Base-by-base conservation (phyloP, 2,113 vertebrate genomes). In the Sylvietta virens region DNA sequence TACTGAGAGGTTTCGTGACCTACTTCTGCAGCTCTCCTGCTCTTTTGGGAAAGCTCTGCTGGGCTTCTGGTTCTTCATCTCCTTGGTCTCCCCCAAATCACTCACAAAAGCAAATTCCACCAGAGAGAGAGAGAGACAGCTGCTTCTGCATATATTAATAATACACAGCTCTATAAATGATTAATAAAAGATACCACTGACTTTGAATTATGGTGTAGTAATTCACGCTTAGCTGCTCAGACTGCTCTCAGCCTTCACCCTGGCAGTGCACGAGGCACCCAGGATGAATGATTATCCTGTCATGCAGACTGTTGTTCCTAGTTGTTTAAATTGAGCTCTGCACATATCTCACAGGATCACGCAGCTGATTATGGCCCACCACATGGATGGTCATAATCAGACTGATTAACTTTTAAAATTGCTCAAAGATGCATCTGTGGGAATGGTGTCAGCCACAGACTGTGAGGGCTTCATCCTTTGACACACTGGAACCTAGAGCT, bases 141-240 rank as follows among this genome's bases (percentile, higher is more conserved):
- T 97, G 95, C 69, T 92, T 96, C 89, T 92, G 76, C 81, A 45
- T 88, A 60, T 86, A 86, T 94, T 93, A 93, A 93, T 93, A 90
- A 96, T 77, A 92, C 13, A 37, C 58, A 86, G 66, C 39, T 58
- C 66, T 85, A 69, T 90, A 82, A 90, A 95, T 90, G 30, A 94
- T 96, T 87, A 92, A 95, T 90, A 92, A 88, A 94, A 80, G 60
- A 88, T 57, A 72, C 83, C 82, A 51, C 50, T 30, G 88, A 81
- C 92, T 72, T 95, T 90, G 94, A 96, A 64, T 94, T 88, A 93
- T 17, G 50, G 78, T 83, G 81, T 48, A 70, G 85, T 93, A 95
- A 96, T 92, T 97, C 94, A 90, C 19, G 26, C 76, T 87, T 94
- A 81, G 91, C 80, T 95, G 61, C 93, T 88, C 77, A 84, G 86